These are phyloP conservation scores for Cynodonichthys magdalenae DNA, from an alignment of 2,797 vertebrate genomes.

Conservation along the genomic window DNA sequence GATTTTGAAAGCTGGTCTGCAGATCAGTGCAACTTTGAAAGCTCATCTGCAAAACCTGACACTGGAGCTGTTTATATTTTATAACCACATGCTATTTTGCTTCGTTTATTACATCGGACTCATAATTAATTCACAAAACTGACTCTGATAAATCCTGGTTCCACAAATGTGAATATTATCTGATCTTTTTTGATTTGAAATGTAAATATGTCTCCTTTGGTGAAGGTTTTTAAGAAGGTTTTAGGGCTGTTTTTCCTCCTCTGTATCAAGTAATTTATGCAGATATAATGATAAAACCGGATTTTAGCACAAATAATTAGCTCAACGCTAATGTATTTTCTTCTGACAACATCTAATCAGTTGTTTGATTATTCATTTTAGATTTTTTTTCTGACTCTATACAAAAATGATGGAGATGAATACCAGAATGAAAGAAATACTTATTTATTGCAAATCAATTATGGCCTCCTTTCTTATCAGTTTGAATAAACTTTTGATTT, in stretches of 20 bases:
- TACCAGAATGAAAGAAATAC: neutral
- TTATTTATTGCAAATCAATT: neutral
- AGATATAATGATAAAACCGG: neutral
- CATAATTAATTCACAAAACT: constrained; percentile 1
- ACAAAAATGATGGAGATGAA: constrained; percentile 18
- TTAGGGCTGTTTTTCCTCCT: too few species aligned
- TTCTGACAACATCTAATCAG: neutral
- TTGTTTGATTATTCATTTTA: neutral
- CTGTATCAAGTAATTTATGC: neutral
- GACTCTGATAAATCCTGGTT: too few species aligned
- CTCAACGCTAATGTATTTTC: neutral
- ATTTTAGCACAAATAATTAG: neutral
- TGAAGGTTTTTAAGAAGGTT: neutral
- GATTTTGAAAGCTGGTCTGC: neutral
- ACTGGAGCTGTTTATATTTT: constrained; percentile 2
- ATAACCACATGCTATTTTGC: neutral
- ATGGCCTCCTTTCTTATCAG: constrained; percentile 13
- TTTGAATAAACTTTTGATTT: constrained; percentile 18
- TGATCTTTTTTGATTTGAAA: neutral
- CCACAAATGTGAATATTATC: neutral
- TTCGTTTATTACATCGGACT: neutral
- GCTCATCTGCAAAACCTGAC: neutral
- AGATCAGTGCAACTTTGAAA: neutral
- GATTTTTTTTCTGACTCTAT: neutral
- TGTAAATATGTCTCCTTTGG: neutral